A percentile compares a stretch with the other conserved stretches of the same genome.
Evolutionary conservation across 2,113 vertebrate genomes (phyloP).

Genomic region (Chloropsis hardwickii): DNA sequence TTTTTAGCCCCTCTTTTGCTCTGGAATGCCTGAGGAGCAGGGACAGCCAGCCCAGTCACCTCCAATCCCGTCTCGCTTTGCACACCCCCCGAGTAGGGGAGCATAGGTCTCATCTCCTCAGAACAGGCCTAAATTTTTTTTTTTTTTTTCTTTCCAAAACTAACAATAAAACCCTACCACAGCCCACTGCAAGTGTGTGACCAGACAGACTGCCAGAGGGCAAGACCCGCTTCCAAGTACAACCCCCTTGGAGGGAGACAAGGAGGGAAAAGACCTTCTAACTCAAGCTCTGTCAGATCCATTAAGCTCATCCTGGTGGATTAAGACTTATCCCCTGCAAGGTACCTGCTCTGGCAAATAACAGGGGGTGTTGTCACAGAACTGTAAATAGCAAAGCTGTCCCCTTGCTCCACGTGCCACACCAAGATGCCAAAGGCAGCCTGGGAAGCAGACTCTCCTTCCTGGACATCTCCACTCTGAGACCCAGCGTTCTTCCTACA

Average conservation of each 20-base stretch:
- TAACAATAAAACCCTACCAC: not conserved
- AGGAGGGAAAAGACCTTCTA: not conserved
- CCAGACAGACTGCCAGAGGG: not conserved
- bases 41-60: not conserved
- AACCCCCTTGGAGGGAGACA: not conserved
- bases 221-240: not conserved
- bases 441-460: not conserved
- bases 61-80: rapidly evolving
- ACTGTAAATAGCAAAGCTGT: not conserved
- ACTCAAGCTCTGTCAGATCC: not conserved
- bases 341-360: not conserved
- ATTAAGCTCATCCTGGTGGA: not conserved
- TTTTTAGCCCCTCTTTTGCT: not conserved
- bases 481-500: rapidly evolving
- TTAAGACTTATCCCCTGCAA: not conserved
- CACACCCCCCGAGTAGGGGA: rapidly evolving
- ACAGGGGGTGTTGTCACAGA: not conserved
- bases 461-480: not conserved
- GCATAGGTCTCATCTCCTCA: rapidly evolving
- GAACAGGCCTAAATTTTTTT: not conserved
- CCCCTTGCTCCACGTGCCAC: not conserved
- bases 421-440: not conserved
- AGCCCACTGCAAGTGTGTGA: not conserved
- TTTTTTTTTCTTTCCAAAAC: not conserved
- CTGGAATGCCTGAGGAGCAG: not conserved